Evolutionary conservation across 2,797 vertebrate genomes (phyloP), one percentile per base, ranked within the genome.

Genomic region (Monodelphis domestica): DNA sequence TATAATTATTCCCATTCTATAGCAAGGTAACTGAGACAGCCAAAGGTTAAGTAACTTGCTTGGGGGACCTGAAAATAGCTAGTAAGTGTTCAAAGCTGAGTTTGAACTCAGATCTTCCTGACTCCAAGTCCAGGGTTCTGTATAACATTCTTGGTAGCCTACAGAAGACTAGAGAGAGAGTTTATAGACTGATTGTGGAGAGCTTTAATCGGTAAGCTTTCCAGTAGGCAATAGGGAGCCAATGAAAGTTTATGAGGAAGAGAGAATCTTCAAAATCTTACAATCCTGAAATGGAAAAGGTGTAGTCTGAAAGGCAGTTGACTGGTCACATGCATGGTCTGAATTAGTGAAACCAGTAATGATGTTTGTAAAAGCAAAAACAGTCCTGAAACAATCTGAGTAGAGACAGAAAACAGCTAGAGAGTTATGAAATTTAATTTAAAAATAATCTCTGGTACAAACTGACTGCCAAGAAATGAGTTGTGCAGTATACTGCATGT

Each of bases 361-460:
- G 90, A 50, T 51, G 17, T 89, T 89, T 17, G 51, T 55, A 52
- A 93, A 90, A 30, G 21, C 63, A 57, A 90, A 57, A 50, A 33
- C 24, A 88, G 52, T 89, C 57, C 89, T 90, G 51, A 78, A 90
- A 70, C 94, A 96, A 59, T 54, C 89, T 56, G 30, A 95, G 56
- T 70, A 26, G 59, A 53, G 90, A 4, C 89, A 89, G 51, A 54
- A 7, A n/a, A 54, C 53, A 93, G 56, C 70, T 94, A 55, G 38
- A 89, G 50, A 96, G 91, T 95, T 70, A 93, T 17, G 45, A 92
- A 52, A 95, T 84, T 96, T 93, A 94, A 91, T 94, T 94, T 95
- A 50, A 93, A 92, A 95, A 93, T 54, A 29, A 88, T 93, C n/a
- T 93, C 59, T 89, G 84, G 26, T 91, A 91, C 88, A 50, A 14